Conservation (phyloP, 2,113 vertebrate genomes). For the Myiopsitta monachus region DNA sequence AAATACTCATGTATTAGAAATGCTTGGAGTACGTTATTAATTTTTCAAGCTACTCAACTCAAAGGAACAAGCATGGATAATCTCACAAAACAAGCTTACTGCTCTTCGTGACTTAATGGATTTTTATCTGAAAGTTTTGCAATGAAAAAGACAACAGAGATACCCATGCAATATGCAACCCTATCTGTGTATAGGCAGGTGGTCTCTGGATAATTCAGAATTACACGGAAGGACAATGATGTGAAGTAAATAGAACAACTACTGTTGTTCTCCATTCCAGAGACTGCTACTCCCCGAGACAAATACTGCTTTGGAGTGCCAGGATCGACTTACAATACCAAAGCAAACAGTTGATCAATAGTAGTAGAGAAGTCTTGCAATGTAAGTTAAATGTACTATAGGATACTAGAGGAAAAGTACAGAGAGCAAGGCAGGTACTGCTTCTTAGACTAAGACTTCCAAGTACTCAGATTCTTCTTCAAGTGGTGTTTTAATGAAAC, state of each 20-base stretch:
- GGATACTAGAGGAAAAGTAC: background rate
- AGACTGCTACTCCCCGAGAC: background rate
- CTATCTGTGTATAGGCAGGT: background rate
- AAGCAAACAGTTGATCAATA: background rate
- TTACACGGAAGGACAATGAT: background rate
- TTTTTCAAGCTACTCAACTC: background rate
- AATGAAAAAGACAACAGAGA: background rate
- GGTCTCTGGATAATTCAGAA: background rate
- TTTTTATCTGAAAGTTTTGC: background rate
- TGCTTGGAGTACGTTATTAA: background rate
- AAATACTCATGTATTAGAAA: background rate
- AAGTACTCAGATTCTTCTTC: background rate
- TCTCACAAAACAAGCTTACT: background rate
- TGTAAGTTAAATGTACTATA: background rate
- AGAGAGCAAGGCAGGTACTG: background rate
- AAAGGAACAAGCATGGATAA: background rate
- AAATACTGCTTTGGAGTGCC: background rate
- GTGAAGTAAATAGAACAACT: background rate
- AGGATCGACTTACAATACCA: background rate
- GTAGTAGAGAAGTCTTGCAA: background rate
- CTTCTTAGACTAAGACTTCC: background rate
- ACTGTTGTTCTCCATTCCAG: background rate
- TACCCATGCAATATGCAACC: background rate
- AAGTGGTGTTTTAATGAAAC: background rate
- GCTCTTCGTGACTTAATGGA: background rate